These are phyloP conservation scores for Thamnophis elegans DNA, from an alignment of 2,797 vertebrate species.

Conservation along the genomic window DNA sequence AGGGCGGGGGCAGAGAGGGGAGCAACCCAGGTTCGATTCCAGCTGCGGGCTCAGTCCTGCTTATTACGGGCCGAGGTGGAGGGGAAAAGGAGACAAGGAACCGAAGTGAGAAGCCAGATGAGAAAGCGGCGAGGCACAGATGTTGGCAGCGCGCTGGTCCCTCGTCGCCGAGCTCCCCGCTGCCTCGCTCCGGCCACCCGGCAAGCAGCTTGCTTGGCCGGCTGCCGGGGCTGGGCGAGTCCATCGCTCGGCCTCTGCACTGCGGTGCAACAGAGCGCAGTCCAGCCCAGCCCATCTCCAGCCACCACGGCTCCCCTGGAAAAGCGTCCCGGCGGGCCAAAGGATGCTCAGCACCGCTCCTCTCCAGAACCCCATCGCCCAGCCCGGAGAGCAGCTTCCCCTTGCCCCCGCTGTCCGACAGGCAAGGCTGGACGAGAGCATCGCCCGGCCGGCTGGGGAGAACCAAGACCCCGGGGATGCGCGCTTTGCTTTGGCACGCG, in stretches of 20 bases:
- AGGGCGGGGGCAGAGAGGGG: fast-evolving
- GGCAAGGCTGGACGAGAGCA: background rate
- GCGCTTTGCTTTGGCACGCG: background rate
- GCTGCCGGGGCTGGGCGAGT: background rate
- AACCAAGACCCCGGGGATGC: background rate
- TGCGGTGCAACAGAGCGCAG: background rate
- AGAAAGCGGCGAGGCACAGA: background rate
- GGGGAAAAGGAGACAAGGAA: background rate
- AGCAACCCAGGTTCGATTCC: background rate
- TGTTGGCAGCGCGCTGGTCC: background rate
- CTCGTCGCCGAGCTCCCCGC: background rate
- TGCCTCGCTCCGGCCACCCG: background rate
- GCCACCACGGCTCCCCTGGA: background rate
- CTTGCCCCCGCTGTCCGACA: background rate
- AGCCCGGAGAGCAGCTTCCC: background rate
- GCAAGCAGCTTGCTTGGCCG: background rate
- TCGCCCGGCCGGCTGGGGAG: background rate
- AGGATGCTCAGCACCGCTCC: background rate
- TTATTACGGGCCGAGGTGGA: background rate
- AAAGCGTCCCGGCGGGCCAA: background rate
- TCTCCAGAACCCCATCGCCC: background rate
- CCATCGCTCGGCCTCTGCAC: background rate
- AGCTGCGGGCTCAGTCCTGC: background rate
- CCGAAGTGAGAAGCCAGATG: background rate
- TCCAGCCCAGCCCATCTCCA: background rate